phyloP scores from a whole-genome alignment of 2,113 vertebrate genomes.

The Cheirogaleus medius region DNA sequence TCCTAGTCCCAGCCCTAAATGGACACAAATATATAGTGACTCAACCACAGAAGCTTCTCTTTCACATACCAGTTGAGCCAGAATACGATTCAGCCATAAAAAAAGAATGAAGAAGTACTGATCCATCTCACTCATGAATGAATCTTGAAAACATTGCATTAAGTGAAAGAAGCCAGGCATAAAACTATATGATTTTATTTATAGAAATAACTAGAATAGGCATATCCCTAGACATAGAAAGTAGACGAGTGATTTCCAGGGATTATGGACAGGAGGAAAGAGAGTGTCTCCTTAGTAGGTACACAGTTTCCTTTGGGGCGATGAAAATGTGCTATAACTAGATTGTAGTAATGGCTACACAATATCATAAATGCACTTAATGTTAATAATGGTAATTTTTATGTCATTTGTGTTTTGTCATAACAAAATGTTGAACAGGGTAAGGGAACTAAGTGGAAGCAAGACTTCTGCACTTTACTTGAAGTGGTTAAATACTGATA shows the following conservation, averaged over 20 bases:
- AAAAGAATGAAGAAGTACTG: background rate
- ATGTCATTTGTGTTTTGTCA: background rate
- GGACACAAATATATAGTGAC: background rate
- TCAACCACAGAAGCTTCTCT: background rate
- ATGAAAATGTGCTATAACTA: background rate
- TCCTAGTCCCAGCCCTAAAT: background rate
- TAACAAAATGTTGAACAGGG: background rate
- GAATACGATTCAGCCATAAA: background rate
- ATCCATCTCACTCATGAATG: background rate
- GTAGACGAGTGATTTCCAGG: background rate
- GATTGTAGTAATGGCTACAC: background rate
- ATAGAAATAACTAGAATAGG: background rate
- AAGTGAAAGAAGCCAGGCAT: background rate
- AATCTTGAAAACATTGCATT: background rate
- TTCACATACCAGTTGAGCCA: background rate
- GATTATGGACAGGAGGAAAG: background rate
- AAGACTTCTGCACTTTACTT: background rate
- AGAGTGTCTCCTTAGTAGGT: background rate
- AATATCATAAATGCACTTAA: background rate
- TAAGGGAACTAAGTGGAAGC: background rate
- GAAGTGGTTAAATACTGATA: background rate
- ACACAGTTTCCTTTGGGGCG: background rate
- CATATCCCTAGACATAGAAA: background rate
- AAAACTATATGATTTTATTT: background rate
- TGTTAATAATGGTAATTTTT: background rate